Evolutionary conservation across 2,113 vertebrate genomes (phyloP), one percentile per base, ranked within the genome.

Genomic region (Balaeniceps rex): DNA sequence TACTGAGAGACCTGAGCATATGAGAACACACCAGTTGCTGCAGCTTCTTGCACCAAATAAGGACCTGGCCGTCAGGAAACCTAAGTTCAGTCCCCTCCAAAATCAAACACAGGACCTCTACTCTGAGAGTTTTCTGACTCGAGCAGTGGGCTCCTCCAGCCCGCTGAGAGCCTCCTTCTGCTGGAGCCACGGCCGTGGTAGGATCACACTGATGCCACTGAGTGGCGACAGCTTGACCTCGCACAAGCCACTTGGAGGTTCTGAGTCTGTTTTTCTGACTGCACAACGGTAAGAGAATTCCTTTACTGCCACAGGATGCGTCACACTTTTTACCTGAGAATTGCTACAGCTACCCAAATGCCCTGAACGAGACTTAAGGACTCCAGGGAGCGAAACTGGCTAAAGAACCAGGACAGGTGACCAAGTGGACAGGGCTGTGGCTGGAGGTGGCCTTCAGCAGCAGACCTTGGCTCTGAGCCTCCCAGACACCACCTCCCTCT

Each of bases 401-500:
- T 44, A 4, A 52, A 54, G 19, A 60, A 21, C 5, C 0, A 1
- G 52, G n/a, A 80, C 51, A 38, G 10, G 58, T 1, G 18, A 72
- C 12, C 0, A 0, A 84, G n/a, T 3, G 71, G 71, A 60, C 69
- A 22, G 34, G 26, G 70, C 71, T 78, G 65, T 14, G 85, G 31
- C 71, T 93, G 89, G 70, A 91, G 79, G 91, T 90, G 66, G 64
- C 80, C 88, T 91, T 92, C 12, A 90, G 90, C 24, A 72, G 60
- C 71, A 94, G 85, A 66, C 49, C 22, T 95, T 95, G 91, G 93
- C 89, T 87, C 19, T 0, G 1, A 94, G 74, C 87, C 84, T 70
- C 60, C 55, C 82, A 86, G 88, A 86, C 92, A 94, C 76, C 87
- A 82, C 46, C 89, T 95, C 90, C 77, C 44, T 94, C 83, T 78